These are phyloP conservation scores for Halictus quadricinctus DNA, from an alignment of 2,888 invertebrate genomes.

Conservation along the genomic window DNA sequence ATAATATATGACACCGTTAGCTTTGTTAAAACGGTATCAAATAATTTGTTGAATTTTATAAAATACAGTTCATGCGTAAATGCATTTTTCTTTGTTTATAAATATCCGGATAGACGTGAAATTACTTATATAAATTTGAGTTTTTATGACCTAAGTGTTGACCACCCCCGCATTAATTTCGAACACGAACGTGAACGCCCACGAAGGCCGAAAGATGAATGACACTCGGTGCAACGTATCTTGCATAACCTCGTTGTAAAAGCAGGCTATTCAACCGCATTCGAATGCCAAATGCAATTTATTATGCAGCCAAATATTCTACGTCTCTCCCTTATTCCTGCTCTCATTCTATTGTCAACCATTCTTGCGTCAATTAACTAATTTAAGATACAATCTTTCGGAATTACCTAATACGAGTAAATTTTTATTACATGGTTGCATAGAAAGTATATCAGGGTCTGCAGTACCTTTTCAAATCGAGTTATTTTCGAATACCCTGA, in stretches of 20 bases:
- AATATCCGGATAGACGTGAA: neutral
- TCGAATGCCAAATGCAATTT: constrained; percentile 22
- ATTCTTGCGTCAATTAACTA: neutral
- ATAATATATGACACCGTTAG: neutral
- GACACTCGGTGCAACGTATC: constrained; percentile 43
- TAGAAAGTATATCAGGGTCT: neutral
- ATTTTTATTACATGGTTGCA: neutral
- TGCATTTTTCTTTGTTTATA: neutral
- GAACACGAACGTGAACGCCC: constrained; percentile 32
- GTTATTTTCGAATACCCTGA: neutral
- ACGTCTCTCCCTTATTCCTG: neutral
- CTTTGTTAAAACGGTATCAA: neutral
- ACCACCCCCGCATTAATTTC: neutral
- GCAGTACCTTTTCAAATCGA: neutral
- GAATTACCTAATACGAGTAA: neutral
- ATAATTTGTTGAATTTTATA: neutral
- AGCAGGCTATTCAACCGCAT: constrained; percentile 38
- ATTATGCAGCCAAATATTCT: neutral
- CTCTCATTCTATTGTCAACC: neutral
- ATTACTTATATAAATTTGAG: neutral
- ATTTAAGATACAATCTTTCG: neutral
- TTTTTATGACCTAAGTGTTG: neutral
- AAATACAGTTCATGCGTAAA: neutral
- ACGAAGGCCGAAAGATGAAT: constrained; percentile 57
- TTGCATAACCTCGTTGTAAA: constrained; percentile 29